These are phyloP conservation scores for Trypoxylus dichotomus DNA, from an alignment of 1,140 invertebrate species.

Conservation along the genomic window DNA sequence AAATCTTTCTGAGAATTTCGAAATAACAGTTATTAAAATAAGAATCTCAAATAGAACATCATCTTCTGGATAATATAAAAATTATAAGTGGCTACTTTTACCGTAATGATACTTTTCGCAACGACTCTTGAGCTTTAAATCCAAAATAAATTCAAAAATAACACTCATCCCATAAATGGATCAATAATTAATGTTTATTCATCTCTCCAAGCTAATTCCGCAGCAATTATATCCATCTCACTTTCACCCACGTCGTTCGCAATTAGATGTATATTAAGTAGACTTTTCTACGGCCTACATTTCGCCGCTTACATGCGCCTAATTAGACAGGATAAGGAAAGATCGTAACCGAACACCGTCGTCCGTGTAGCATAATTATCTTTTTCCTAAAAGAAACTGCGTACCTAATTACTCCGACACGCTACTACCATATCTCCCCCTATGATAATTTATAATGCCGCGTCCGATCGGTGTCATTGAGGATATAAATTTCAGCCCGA, in stretches of 20 bases:
- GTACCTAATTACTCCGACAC: not conserved
- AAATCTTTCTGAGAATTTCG: too few relatives aligned
- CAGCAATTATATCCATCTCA: not conserved
- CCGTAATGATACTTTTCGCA: too few relatives aligned
- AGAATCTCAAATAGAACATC: too few relatives aligned
- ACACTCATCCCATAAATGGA: not conserved
- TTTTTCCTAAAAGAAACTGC: not conserved
- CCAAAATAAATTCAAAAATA: not conserved
- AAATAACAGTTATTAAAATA: too few relatives aligned
- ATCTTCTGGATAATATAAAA: too few relatives aligned
- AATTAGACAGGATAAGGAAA: conserved; percentile 9
- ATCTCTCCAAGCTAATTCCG: not conserved
- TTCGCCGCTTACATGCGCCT: not conserved
- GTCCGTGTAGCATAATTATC: not conserved
- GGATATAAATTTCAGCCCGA: not conserved
- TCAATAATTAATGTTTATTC: not conserved
- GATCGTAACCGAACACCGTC: conserved; percentile 5
- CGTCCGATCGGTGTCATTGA: not conserved
- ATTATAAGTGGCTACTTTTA: too few relatives aligned
- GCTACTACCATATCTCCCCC: not conserved
- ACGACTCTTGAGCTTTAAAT: not conserved
- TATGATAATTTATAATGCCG: not conserved
- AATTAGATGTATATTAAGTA: conserved; percentile 1
- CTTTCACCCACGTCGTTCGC: not conserved
- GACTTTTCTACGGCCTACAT: conserved; percentile 23